phyloP scores from a whole-genome alignment of 2,888 invertebrate genomes.

The Mesorhabditis belari region DNA sequence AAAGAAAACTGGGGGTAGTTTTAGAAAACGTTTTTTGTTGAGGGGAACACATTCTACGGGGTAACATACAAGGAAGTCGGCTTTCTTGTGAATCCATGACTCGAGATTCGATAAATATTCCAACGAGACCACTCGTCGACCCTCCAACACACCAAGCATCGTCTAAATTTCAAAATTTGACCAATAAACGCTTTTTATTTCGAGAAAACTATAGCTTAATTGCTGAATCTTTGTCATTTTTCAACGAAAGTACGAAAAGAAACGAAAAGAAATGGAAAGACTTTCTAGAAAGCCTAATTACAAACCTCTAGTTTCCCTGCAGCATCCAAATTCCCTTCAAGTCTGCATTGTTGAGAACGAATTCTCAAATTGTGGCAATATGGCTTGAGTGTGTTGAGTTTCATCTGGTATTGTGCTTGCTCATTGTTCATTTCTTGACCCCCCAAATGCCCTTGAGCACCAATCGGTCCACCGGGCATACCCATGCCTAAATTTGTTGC shows the following conservation, averaged over 20 bases:
- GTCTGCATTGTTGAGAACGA: constrained; percentile 20
- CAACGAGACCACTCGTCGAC: constrained; percentile 26
- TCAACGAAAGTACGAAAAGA: too few species aligned
- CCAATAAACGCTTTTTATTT: constrained; percentile 3
- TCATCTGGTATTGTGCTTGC: not conserved
- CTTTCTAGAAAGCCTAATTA: too few species aligned
- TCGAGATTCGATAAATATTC: constrained; percentile 37
- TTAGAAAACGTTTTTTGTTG: too few species aligned
- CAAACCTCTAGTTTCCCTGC: constrained; percentile 25
- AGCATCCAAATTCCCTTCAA: constrained; percentile 27
- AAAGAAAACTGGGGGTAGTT: too few species aligned
- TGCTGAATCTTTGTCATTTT: not conserved
- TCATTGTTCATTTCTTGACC: too few species aligned
- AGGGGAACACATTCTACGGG: too few species aligned
- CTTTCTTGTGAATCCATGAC: constrained; percentile 34
- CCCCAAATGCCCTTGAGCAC: too few species aligned
- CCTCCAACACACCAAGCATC: constrained; percentile 39
- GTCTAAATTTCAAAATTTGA: too few species aligned
- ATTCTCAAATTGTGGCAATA: constrained; percentile 12
- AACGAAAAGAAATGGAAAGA: too few species aligned
- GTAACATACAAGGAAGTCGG: constrained; percentile 25
- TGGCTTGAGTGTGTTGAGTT: not conserved
- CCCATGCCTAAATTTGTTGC: too few species aligned
- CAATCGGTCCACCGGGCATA: too few species aligned
- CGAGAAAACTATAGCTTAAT: not conserved